Conservation (phyloP, 2,888 invertebrate species). For the Luffia ferchaultella region DNA sequence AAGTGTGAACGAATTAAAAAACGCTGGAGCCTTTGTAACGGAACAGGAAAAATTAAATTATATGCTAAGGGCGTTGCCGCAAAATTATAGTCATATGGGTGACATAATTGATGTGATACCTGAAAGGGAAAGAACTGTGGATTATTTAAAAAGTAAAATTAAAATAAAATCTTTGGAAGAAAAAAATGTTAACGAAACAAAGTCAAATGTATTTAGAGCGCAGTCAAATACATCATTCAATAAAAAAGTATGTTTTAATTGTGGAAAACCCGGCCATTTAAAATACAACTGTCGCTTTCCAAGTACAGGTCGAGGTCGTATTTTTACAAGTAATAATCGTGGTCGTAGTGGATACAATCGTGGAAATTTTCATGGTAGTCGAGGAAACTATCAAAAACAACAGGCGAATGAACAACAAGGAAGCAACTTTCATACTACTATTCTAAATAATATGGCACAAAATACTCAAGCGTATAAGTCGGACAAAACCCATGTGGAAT, state of each 20-base stretch:
- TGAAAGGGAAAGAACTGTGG: constrained; percentile 1
- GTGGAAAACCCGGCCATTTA: constrained; percentile 1
- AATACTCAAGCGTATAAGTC: not conserved
- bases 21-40: not conserved
- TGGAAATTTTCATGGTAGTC: not conserved
- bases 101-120: constrained; percentile 1
- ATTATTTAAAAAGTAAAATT: constrained; percentile 3
- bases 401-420: not conserved
- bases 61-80: not conserved
- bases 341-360: not conserved
- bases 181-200: too few relatives aligned
- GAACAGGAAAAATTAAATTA: constrained; percentile 3
- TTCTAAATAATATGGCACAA: not conserved
- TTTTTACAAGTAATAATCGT: not conserved
- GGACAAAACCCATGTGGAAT: not conserved
- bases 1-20: not conserved
- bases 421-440: constrained; percentile 1
- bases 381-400: not conserved
- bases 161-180: not conserved
- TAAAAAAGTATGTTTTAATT: not conserved
- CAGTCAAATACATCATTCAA: not conserved
- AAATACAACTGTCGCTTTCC: not conserved
- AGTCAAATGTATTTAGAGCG: not conserved
- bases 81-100: constrained; percentile 2
- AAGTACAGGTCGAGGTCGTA: not conserved